Conservation (phyloP, 1,140 invertebrate species). For the Ditylenchus dipsaci region DNA sequence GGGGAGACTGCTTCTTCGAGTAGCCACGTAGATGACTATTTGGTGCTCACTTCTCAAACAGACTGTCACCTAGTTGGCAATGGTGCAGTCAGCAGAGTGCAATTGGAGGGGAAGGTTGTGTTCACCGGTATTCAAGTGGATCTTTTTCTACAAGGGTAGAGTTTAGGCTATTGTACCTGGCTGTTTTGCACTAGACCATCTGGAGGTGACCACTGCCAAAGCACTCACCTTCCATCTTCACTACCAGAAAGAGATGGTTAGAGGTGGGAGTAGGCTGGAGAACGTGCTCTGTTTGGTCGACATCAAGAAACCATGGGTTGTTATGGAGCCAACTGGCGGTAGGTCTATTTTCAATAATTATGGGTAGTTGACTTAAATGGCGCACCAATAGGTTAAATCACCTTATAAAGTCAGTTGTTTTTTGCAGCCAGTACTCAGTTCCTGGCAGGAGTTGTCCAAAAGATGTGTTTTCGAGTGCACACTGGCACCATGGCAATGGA, state of each 20-base stretch:
- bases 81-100: too few species aligned
- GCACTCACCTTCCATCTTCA: conserved; percentile 18
- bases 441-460: conserved; percentile 38
- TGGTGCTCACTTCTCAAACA: too few species aligned
- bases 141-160: background rate
- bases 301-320: conserved; percentile 23
- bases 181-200: conserved; percentile 11
- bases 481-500: conserved; percentile 33
- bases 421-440: conserved; percentile 7
- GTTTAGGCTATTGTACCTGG: conserved; percentile 8
- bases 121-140: too few species aligned
- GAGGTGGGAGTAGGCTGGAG: conserved; percentile 8
- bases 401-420: background rate
- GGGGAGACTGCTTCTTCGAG: too few species aligned
- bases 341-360: background rate
- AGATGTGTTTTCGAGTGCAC: conserved; percentile 25
- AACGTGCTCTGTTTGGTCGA: conserved; percentile 25
- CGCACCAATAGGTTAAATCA: background rate
- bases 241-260: conserved; percentile 16
- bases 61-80: too few species aligned
- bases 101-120: too few species aligned
- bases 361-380: background rate
- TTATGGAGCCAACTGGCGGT: conserved; percentile 1
- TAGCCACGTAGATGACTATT: too few species aligned
- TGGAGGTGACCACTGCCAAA: background rate